phyloP scores from a whole-genome alignment of 2,797 vertebrate species.

The Coendou prehensilis region DNA sequence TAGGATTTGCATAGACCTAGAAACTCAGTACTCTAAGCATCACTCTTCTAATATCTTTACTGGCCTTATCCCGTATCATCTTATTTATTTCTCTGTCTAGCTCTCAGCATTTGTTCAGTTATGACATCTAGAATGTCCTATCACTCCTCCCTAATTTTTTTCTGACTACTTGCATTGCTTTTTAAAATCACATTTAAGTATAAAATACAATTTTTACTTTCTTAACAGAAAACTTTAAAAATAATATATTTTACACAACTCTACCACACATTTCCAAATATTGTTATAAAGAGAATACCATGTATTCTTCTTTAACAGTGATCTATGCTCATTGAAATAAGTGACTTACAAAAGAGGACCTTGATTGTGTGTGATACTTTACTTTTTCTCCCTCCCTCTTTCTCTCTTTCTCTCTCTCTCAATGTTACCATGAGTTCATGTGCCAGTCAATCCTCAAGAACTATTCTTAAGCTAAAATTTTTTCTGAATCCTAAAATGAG shows the following conservation, averaged over 20 bases:
- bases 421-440: fast-evolving
- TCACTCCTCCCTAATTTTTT: neutral
- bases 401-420: neutral
- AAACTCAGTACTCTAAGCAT: neutral
- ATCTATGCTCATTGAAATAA: neutral
- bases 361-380: neutral
- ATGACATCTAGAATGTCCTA: neutral
- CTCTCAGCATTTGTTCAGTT: neutral
- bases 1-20: neutral
- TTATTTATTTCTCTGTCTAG: neutral
- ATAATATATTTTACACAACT: neutral
- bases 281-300: neutral
- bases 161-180: neutral
- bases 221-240: neutral
- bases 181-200: neutral
- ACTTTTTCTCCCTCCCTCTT: neutral
- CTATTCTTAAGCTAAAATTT: neutral
- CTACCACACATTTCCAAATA: neutral
- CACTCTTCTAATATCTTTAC: neutral
- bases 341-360: neutral
- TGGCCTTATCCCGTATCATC: neutral
- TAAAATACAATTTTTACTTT: neutral
- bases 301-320: neutral
- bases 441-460: neutral
- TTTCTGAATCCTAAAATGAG: neutral